These are phyloP conservation scores for Cyprinodon diabolis DNA, from an alignment of 2,797 vertebrate species.

Conservation along the genomic window DNA sequence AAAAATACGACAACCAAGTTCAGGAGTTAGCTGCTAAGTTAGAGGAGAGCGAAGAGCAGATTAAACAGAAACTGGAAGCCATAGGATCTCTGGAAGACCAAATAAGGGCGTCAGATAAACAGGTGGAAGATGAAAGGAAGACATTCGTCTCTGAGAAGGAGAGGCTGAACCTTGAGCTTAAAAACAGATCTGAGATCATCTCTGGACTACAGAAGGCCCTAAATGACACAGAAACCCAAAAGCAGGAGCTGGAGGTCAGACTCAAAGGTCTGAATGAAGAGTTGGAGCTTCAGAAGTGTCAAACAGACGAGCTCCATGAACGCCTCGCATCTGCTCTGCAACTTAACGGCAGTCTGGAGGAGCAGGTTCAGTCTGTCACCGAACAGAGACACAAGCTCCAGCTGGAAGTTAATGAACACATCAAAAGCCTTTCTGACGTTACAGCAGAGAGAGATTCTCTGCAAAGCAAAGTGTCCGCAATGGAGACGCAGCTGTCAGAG, in stretches of 20 bases:
- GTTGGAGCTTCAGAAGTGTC: conserved; percentile 68
- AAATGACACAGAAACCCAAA: conserved; percentile 67
- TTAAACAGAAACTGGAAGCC: conserved; percentile 73
- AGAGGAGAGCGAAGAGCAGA: conserved; percentile 64
- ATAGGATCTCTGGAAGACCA: conserved; percentile 78
- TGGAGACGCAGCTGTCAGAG: conserved; percentile 66
- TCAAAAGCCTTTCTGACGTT: conserved; percentile 62
- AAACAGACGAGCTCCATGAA: conserved; percentile 63
- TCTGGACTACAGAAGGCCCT: conserved; percentile 70
- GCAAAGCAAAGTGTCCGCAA: conserved; percentile 65
- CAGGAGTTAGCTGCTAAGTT: conserved; percentile 74
- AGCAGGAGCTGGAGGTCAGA: conserved; percentile 71
- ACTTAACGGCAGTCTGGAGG: conserved; percentile 59
- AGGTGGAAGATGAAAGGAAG: conserved; percentile 71
- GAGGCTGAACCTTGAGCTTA: conserved; percentile 77
- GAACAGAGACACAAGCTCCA: conserved; percentile 77
- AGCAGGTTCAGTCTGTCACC: conserved; percentile 68
- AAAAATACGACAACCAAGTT: conserved; percentile 76
- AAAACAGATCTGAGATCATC: conserved; percentile 73
- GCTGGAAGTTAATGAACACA: conserved; percentile 62
- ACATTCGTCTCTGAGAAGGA: conserved; percentile 70
- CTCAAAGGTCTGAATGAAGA: conserved; percentile 52
- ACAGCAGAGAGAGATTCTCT: conserved; percentile 67
- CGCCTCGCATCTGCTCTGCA: conserved; percentile 47
- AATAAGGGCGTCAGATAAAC: conserved; percentile 62